These are phyloP conservation scores for Branchinecta lindahli DNA, from an alignment of 1,140 invertebrate species.

Conservation along the genomic window DNA sequence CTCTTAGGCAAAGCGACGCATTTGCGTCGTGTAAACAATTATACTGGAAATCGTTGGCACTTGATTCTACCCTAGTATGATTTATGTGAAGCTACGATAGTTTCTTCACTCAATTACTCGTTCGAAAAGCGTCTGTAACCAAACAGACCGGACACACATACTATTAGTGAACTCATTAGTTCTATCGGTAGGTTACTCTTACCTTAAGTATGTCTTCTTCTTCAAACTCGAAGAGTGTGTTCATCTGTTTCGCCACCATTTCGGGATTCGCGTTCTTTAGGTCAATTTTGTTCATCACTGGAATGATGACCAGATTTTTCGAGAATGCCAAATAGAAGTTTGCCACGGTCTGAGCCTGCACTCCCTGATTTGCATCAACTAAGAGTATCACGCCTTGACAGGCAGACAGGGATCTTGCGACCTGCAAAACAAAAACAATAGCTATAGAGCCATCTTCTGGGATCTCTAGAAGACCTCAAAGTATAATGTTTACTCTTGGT, in stretches of 20 bases:
- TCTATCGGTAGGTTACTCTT: slow-evolving; percentile 15
- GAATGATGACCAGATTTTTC: slow-evolving; percentile 64
- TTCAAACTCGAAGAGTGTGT: slow-evolving; percentile 69
- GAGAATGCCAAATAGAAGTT: slow-evolving; percentile 87
- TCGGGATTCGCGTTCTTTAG: slow-evolving; percentile 76
- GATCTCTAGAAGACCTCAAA: too few species aligned
- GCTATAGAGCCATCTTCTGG: neutral
- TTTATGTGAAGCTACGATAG: too few species aligned
- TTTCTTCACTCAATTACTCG: too few species aligned
- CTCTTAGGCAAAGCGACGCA: too few species aligned
- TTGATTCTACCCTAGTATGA: too few species aligned
- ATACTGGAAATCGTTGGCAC: too few species aligned
- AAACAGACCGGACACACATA: too few species aligned
- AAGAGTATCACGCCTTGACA: slow-evolving; percentile 89
- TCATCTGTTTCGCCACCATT: slow-evolving; percentile 56
- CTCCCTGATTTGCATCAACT: slow-evolving; percentile 90
- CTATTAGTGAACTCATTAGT: too few species aligned
- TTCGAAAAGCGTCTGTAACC: too few species aligned
- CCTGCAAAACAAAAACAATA: neutral
- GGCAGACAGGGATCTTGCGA: slow-evolving; percentile 60
- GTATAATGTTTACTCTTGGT: too few species aligned
- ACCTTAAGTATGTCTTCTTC: slow-evolving; percentile 48
- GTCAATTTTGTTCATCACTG: slow-evolving; percentile 94
- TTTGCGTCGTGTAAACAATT: too few species aligned
- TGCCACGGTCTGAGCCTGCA: slow-evolving; percentile 94